These are phyloP conservation scores for Bradypodion ventrale DNA, from an alignment of 2,797 vertebrate genomes.

Conservation along the genomic window DNA sequence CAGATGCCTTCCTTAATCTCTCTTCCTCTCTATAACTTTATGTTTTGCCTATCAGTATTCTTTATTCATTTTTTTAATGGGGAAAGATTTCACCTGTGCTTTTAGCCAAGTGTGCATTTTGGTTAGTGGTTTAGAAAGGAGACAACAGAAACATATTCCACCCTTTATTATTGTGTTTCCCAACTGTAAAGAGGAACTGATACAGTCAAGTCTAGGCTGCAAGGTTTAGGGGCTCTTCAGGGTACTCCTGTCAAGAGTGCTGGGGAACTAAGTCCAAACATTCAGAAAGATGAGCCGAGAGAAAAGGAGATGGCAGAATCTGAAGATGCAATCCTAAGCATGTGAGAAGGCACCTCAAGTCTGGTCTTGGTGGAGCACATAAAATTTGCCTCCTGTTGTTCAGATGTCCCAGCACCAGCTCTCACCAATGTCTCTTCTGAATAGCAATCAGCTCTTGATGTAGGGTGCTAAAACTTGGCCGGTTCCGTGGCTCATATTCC, in stretches of 20 bases:
- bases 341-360: no score
- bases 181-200: neutral
- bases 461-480: slow-evolving; percentile 85
- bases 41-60: neutral
- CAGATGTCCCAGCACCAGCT: neutral
- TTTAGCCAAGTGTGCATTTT: neutral
- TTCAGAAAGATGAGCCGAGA: neutral
- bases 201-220: no score
- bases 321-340: neutral
- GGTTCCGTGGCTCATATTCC: slow-evolving; percentile 84
- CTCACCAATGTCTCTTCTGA: slow-evolving; percentile 75
- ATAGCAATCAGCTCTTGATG: slow-evolving; percentile 80
- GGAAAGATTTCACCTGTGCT: neutral
- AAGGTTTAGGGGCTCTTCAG: no score
- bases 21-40: neutral
- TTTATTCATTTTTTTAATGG: neutral
- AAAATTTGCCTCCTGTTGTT: neutral
- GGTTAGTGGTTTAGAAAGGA: neutral
- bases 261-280: neutral
- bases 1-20: neutral
- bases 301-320: neutral
- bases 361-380: neutral
- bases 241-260: neutral
- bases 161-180: neutral
- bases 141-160: neutral